phyloP scores from a whole-genome alignment of 2,888 invertebrate genomes.

The Latheticus oryzae region DNA sequence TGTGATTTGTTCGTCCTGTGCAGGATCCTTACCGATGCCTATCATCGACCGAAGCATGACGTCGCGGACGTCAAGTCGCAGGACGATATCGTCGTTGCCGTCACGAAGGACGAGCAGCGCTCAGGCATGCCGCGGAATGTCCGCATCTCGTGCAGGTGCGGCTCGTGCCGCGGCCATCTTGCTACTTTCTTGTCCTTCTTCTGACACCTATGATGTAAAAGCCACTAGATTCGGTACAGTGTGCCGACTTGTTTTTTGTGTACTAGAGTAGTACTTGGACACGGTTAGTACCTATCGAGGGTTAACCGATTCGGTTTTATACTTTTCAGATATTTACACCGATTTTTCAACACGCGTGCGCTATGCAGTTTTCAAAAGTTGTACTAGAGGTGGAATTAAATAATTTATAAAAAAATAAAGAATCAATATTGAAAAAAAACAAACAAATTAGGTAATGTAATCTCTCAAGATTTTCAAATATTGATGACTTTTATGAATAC shows the following conservation, averaged over 20 bases:
- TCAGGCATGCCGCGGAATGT: conserved; percentile 73
- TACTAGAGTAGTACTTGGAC: conserved; percentile 6
- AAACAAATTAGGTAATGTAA: too few relatives aligned
- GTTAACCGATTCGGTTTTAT: too few relatives aligned
- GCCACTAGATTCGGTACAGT: conserved; percentile 43
- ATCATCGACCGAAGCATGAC: conserved; percentile 66
- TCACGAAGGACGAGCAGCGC: conserved; percentile 70
- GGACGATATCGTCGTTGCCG: conserved; percentile 67
- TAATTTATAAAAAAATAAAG: too few relatives aligned
- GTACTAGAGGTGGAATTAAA: too few relatives aligned
- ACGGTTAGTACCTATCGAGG: conserved; percentile 5
- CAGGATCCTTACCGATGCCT: conserved; percentile 68
- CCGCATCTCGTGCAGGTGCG: conserved; percentile 91
- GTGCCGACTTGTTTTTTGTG: conserved; percentile 31
- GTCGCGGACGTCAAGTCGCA: conserved; percentile 66
- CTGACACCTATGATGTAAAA: conserved; percentile 31
- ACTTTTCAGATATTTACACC: too few relatives aligned
- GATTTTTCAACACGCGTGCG: too few relatives aligned
- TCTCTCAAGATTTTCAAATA: too few relatives aligned
- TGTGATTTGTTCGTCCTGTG: too few relatives aligned
- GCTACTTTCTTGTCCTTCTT: conserved; percentile 91
- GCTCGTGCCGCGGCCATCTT: conserved; percentile 94
- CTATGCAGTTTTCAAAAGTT: too few relatives aligned
- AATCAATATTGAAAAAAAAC: too few relatives aligned
- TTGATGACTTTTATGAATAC: too few relatives aligned